These are phyloP conservation scores for Pherbina coryleti DNA, from an alignment of 2,888 invertebrate species.

Conservation along the genomic window DNA sequence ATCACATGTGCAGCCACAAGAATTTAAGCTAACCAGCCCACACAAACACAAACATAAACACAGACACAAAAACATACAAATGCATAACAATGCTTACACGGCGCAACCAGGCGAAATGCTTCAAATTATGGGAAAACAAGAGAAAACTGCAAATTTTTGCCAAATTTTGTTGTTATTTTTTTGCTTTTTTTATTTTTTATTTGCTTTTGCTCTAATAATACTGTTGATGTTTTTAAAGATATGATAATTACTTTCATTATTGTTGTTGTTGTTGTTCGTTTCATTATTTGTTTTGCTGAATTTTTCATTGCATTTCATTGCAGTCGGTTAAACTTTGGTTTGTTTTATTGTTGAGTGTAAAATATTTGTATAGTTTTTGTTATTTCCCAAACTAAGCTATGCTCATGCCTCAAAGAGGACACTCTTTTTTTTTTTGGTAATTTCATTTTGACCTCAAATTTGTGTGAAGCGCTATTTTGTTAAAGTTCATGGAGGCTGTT, in stretches of 20 bases:
- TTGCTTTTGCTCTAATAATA: background rate
- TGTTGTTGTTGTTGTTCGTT: background rate
- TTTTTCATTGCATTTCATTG: slow-evolving; percentile 15
- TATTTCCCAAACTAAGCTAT: too few species aligned
- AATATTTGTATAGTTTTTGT: background rate
- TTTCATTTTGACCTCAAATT: too few species aligned
- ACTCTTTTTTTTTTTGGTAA: too few species aligned
- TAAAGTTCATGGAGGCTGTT: too few species aligned
- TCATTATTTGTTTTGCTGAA: background rate
- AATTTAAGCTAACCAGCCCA: background rate
- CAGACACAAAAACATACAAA: background rate
- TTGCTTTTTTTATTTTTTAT: background rate
- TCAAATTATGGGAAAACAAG: background rate
- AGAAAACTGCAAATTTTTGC: background rate
- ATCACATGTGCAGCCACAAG: background rate
- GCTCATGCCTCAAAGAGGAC: too few species aligned
- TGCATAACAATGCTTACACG: background rate
- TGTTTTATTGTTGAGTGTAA: background rate
- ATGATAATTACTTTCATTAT: slow-evolving; percentile 1
- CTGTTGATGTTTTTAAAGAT: slow-evolving; percentile 3
- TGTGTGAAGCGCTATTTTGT: too few species aligned
- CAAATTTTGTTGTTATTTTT: background rate
- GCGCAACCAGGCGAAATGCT: background rate
- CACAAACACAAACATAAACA: background rate
- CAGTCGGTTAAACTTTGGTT: background rate